phyloP scores from a whole-genome alignment of 2,113 vertebrate species.

The Pao palembangensis region DNA sequence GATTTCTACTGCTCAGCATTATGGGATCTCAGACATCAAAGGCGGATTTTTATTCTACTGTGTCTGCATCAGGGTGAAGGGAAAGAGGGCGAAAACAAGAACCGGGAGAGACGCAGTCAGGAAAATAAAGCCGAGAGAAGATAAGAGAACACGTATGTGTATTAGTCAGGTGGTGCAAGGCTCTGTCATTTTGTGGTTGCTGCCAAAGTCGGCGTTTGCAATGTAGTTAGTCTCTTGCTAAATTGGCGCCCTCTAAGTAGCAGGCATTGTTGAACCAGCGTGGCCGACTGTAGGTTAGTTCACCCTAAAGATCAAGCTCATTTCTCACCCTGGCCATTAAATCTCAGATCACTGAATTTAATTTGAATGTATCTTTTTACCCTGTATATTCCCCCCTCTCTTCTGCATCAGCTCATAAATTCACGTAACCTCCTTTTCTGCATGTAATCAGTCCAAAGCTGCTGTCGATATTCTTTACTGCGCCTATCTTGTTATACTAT shows the following conservation, averaged over 20 bases:
- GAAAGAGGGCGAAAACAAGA: slow-evolving; percentile 23
- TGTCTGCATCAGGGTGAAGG: slow-evolving; percentile 49
- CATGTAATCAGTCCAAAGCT: slow-evolving; percentile 24
- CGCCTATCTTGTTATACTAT: slow-evolving; percentile 28
- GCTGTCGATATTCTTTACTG: slow-evolving; percentile 26
- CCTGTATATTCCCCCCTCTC: neutral
- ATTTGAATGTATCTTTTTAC: slow-evolving; percentile 34
- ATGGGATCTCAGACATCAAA: slow-evolving; percentile 73
- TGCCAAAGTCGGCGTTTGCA: slow-evolving; percentile 49
- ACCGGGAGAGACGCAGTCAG: slow-evolving; percentile 46
- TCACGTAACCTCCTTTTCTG: neutral
- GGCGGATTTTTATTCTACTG: slow-evolving; percentile 64
- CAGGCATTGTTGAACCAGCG: slow-evolving; percentile 56
- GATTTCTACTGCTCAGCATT: slow-evolving; percentile 74
- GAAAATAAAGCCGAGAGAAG: slow-evolving; percentile 48
- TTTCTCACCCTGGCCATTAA: slow-evolving; percentile 73
- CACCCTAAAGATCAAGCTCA: slow-evolving; percentile 73
- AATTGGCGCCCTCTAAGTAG: slow-evolving; percentile 67
- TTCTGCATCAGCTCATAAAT: slow-evolving; percentile 2
- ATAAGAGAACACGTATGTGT: slow-evolving; percentile 17
- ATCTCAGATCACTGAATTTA: slow-evolving; percentile 55
- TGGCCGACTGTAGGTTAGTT: slow-evolving; percentile 56
- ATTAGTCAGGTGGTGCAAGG: slow-evolving; percentile 38
- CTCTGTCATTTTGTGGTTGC: slow-evolving; percentile 42
- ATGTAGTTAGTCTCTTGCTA: slow-evolving; percentile 59